Conservation (phyloP, 2,888 invertebrate species). For the Cordilura impudica region DNA sequence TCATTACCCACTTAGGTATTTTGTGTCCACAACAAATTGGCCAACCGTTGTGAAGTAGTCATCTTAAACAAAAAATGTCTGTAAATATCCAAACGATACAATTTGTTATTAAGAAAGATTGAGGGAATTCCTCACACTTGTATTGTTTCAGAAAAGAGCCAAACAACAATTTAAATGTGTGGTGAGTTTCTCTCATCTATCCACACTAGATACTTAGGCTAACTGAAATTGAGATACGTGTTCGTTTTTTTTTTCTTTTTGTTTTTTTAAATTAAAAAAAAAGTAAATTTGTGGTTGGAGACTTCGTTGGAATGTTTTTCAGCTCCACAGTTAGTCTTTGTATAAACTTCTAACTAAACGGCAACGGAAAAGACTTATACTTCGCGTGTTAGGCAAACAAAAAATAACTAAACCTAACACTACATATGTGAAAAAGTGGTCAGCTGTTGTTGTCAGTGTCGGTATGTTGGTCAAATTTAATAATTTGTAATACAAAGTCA, state of each 20-base stretch:
- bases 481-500: slow-evolving; percentile 6
- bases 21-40: no score
- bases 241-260: not conserved
- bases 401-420: not conserved
- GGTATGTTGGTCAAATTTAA: slow-evolving; percentile 36
- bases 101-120: not conserved
- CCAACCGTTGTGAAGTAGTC: not conserved
- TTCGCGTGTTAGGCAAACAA: slow-evolving; percentile 32
- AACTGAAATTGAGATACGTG: slow-evolving; percentile 39
- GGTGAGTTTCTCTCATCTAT: slow-evolving; percentile 44
- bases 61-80: not conserved
- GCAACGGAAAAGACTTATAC: slow-evolving; percentile 53
- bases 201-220: slow-evolving; percentile 16
- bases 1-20: no score
- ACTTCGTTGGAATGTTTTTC: slow-evolving; percentile 52
- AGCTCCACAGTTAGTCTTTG: slow-evolving; percentile 66
- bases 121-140: not conserved
- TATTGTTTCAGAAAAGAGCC: not conserved
- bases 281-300: slow-evolving; percentile 49
- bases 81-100: not conserved
- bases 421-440: slow-evolving; percentile 30
- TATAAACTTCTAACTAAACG: slow-evolving; percentile 72
- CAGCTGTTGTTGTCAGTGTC: slow-evolving; percentile 43
- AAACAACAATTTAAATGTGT: slow-evolving; percentile 27
- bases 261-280: not conserved